These are phyloP conservation scores for Mesoclemmys tuberculata DNA, from an alignment of 2,113 vertebrate species.

Conservation along the genomic window DNA sequence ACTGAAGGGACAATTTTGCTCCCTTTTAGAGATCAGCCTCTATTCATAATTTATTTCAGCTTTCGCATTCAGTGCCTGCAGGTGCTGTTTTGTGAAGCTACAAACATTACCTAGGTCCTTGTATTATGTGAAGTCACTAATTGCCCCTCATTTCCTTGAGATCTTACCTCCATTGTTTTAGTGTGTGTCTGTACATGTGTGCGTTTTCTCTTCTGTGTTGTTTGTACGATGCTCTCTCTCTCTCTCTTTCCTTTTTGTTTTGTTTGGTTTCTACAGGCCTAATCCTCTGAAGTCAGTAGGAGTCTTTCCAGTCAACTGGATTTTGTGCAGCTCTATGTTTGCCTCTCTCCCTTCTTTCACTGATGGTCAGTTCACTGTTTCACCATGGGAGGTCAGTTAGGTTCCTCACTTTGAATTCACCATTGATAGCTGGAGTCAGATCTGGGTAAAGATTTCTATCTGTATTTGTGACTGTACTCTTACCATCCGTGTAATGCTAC, in stretches of 20 bases:
- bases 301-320: neutral
- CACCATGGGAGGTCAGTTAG: rapidly evolving
- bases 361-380: neutral
- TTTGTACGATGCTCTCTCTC: neutral
- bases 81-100: neutral
- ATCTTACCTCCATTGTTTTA: neutral
- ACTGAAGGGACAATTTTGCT: neutral
- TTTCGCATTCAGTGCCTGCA: neutral
- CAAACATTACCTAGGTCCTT: neutral
- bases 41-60: neutral
- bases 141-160: neutral
- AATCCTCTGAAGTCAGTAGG: neutral
- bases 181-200: rapidly evolving
- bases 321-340: neutral
- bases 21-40: neutral
- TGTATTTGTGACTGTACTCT: neutral
- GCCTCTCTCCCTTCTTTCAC: neutral
- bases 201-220: neutral
- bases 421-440: neutral
- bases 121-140: neutral
- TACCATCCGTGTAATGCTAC: rapidly evolving
- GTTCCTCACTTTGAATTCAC: neutral
- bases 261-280: neutral
- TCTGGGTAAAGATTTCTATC: neutral
- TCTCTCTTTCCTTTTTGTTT: neutral